phyloP scores from a whole-genome alignment of 2,113 vertebrate species.

The Propithecus coquereli region DNA sequence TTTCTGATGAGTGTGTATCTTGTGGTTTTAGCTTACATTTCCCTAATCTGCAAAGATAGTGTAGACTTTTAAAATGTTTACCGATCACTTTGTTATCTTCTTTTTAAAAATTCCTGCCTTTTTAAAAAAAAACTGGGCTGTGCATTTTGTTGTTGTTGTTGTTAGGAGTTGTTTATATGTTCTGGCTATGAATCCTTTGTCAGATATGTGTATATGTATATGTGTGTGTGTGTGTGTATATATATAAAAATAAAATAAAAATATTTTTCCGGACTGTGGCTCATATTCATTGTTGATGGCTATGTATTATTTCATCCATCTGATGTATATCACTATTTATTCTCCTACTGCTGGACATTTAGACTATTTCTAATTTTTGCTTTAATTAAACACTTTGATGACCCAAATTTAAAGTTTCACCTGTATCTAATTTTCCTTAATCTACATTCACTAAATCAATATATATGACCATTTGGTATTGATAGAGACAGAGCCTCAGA shows the following conservation, averaged over 20 bases:
- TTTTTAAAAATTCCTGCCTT: background rate
- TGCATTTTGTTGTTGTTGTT: background rate
- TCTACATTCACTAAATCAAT: background rate
- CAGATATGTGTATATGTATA: background rate
- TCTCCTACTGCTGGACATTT: background rate
- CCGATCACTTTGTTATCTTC: background rate
- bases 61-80: background rate
- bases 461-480: background rate
- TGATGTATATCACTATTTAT: background rate
- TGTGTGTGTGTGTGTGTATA: no score
- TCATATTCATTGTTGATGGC: background rate
- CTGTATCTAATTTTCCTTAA: background rate
- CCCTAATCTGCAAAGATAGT: background rate
- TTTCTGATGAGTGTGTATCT: background rate
- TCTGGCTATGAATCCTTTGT: background rate
- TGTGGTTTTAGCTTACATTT: background rate
- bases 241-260: background rate
- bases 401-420: conserved; percentile 4
- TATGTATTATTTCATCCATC: background rate
- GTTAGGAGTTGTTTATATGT: background rate
- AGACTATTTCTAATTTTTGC: conserved; percentile 17
- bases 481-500: background rate
- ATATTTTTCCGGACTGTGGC: background rate
- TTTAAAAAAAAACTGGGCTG: background rate
- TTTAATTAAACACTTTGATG: background rate